A percentile compares a stretch with the other conserved stretches of the same genome.
Evolutionary conservation across 2,797 vertebrate genomes (phyloP).

Genomic region (Falco rusticolus): DNA sequence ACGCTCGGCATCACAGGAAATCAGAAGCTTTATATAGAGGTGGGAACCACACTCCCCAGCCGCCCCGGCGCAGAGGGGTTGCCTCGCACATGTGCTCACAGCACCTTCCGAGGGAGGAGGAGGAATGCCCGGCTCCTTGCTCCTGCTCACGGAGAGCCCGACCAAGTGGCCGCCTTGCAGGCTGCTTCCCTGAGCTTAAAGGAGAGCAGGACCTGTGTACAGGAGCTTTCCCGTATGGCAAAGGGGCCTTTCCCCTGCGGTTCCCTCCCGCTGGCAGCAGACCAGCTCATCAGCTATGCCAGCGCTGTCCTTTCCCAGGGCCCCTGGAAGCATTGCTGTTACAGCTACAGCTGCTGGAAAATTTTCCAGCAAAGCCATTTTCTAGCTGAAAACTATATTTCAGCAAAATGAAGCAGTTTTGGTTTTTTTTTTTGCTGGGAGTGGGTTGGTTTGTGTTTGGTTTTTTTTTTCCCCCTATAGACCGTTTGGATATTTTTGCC

Average conservation of each 20-base stretch:
- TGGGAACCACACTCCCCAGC: slow-evolving; percentile 15
- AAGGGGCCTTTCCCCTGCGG: not conserved
- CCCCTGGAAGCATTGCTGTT: not conserved
- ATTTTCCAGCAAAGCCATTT: not conserved
- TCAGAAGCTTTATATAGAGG: slow-evolving; percentile 3
- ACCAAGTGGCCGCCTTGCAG: not conserved
- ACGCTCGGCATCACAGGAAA: slow-evolving; percentile 5
- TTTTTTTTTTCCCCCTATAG: not conserved
- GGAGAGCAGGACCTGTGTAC: fast-evolving
- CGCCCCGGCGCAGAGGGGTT: not conserved
- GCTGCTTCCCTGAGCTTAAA: not conserved
- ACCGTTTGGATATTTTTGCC: fast-evolving
- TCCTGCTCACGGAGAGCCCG: fast-evolving
- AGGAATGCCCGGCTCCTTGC: not conserved
- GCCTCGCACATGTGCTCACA: slow-evolving; percentile 2
- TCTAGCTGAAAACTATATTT: not conserved
- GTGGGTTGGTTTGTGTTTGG: fast-evolving
- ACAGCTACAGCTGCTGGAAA: not conserved
- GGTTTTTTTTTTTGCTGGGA: not conserved
- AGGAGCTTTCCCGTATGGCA: fast-evolving
- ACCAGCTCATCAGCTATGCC: not conserved
- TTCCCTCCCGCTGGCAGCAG: not conserved
- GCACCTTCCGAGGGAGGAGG: not conserved
- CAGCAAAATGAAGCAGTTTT: not conserved
- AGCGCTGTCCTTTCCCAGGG: not conserved